phyloP scores from a whole-genome alignment of 2,797 vertebrate species.

The Chrysocyon brachyurus region DNA sequence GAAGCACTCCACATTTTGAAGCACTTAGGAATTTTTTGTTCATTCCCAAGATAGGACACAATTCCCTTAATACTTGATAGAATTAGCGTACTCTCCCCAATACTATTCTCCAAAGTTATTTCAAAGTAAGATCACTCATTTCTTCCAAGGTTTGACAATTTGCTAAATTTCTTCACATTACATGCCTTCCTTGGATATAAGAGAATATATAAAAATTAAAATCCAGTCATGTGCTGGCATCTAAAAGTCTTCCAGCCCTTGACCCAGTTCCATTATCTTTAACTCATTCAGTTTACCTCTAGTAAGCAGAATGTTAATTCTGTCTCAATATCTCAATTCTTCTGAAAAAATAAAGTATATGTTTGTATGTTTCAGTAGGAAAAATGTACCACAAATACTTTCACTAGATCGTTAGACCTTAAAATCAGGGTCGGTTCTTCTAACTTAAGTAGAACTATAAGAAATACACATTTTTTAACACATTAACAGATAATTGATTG shows the following conservation, averaged over 20 bases:
- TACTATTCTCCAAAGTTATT: conserved; percentile 15
- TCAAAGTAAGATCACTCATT: not conserved
- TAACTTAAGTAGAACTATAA: conserved; percentile 30
- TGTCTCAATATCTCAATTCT: not conserved
- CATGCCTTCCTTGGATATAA: not conserved
- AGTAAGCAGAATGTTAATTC: conserved; percentile 2
- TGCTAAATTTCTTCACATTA: not conserved
- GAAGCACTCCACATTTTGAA: not conserved
- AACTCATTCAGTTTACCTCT: not conserved
- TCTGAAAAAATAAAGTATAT: conserved; percentile 27
- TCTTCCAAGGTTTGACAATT: not conserved
- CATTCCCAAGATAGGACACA: not conserved
- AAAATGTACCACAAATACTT: not conserved
- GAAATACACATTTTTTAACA: conserved; percentile 46
- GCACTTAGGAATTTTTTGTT: not conserved
- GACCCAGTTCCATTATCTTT: not conserved
- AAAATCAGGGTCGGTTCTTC: conserved; percentile 42
- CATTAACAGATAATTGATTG: conserved; percentile 40
- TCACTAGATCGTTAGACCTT: not conserved
- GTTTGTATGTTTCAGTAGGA: not conserved
- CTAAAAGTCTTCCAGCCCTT: not conserved
- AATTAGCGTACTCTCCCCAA: not conserved
- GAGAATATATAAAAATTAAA: not conserved
- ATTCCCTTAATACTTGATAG: not conserved
- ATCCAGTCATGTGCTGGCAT: not conserved